Evolutionary conservation across 2,888 invertebrate species (phyloP).

Genomic region (Pediacus dermestoides): DNA sequence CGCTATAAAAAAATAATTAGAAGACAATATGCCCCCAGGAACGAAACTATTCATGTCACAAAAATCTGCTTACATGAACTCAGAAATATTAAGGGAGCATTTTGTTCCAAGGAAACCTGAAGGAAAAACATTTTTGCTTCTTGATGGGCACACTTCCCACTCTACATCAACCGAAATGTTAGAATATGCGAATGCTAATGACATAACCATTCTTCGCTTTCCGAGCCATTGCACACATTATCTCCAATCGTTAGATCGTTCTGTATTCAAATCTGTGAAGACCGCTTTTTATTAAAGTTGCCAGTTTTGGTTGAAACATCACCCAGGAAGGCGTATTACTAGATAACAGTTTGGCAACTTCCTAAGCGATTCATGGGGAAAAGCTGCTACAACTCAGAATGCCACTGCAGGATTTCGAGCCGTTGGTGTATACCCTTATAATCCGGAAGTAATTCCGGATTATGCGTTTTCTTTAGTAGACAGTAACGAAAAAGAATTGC

Average conservation of each 20-base stretch:
- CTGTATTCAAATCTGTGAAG: slow-evolving; percentile 34
- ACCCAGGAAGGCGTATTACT: no score
- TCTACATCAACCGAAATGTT: slow-evolving; percentile 17
- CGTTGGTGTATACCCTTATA: slow-evolving; percentile 17
- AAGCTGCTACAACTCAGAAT: slow-evolving; percentile 9
- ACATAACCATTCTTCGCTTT: slow-evolving; percentile 33
- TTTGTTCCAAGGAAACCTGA: slow-evolving; percentile 32
- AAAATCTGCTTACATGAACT: slow-evolving; percentile 25
- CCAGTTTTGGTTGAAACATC: no score
- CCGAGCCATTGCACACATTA: slow-evolving; percentile 34
- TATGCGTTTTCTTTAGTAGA: no score
- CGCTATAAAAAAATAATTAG: no score
- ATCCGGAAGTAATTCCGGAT: slow-evolving; percentile 14
- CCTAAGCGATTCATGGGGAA: no score
- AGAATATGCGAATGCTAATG: slow-evolving; percentile 25
- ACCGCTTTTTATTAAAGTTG: no score
- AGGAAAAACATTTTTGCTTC: slow-evolving; percentile 32
- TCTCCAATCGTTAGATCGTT: slow-evolving; percentile 33
- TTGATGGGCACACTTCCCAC: slow-evolving; percentile 38
- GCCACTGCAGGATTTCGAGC: slow-evolving; percentile 14
- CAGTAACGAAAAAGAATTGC: no score
- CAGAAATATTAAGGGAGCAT: no score
- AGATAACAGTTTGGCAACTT: no score
- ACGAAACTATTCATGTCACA: slow-evolving; percentile 21
- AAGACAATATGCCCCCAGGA: no score